Conservation (phyloP, 1,140 invertebrate genomes). For the Diachasmimorpha longicaudata region DNA sequence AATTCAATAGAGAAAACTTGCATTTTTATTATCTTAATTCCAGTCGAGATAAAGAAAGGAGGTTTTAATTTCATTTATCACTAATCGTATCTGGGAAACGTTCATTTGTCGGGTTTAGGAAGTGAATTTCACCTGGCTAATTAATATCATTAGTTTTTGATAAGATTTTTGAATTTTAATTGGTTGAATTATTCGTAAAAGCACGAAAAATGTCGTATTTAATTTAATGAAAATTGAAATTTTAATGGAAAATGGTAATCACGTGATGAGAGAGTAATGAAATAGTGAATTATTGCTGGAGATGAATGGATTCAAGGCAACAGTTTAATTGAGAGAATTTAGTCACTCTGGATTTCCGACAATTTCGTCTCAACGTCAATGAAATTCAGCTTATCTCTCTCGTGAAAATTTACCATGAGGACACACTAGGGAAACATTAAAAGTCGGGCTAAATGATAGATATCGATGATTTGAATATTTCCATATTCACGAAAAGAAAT, state of each 20-base stretch:
- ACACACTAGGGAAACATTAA: neutral
- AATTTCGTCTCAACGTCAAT: neutral
- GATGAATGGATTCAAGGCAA: neutral
- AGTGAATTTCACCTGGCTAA: neutral
- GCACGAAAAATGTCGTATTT: neutral
- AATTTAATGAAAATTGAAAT: neutral
- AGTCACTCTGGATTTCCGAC: neutral
- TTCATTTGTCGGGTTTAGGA: neutral
- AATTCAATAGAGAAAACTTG: conserved; percentile 7
- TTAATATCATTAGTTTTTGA: neutral
- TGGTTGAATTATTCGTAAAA: neutral
- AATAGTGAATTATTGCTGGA: neutral
- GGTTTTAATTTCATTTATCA: neutral
- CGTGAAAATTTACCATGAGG: neutral
- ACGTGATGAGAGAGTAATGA: neutral
- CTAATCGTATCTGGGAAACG: neutral
- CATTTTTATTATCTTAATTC: conserved; percentile 7
- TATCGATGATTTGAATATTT: too few species aligned
- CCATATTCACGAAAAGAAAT: too few species aligned
- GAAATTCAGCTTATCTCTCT: neutral
- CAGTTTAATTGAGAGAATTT: neutral
- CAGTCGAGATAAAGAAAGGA: neutral
- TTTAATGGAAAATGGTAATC: neutral
- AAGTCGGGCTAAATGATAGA: neutral
- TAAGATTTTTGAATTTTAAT: neutral